phyloP scores from a whole-genome alignment of 2,797 vertebrate genomes.

The Danio tinwini region DNA sequence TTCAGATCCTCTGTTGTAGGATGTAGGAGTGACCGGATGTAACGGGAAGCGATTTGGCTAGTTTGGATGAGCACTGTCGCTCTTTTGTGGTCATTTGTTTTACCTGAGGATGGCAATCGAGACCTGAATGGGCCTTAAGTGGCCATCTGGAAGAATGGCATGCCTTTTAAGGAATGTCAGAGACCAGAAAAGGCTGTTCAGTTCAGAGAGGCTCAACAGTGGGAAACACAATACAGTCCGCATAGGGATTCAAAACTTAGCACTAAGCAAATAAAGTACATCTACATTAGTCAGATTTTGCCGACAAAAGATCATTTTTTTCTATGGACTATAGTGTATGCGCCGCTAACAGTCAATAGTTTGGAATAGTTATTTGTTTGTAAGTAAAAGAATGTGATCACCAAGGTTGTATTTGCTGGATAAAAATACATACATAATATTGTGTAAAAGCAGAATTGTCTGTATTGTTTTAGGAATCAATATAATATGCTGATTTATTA shows the following conservation, averaged over 20 bases:
- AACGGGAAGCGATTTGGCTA: constrained; percentile 38
- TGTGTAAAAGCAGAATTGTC: no score
- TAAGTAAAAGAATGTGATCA: no score
- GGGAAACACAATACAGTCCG: constrained; percentile 8
- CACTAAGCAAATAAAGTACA: neutral
- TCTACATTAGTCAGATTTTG: neutral
- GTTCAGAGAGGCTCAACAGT: constrained; percentile 44
- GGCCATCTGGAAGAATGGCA: constrained; percentile 44
- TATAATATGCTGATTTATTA: no score
- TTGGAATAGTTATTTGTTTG: no score
- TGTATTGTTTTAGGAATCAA: no score
- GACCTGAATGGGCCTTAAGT: constrained; percentile 45
- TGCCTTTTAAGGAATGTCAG: constrained; percentile 59
- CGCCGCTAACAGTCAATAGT: no score
- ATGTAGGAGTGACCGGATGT: constrained; percentile 38
- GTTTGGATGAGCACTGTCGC: constrained; percentile 8
- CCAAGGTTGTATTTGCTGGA: no score
- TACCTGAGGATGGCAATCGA: constrained; percentile 44
- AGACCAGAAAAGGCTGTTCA: constrained; percentile 59
- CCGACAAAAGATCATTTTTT: neutral
- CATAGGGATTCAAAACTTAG: neutral
- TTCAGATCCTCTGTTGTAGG: constrained; percentile 53
- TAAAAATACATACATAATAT: no score
- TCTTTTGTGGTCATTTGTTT: constrained; percentile 12
- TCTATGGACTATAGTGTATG: neutral